Base-by-base conservation (phyloP, 1,140 invertebrate genomes). In the Drosophila nigromelanica region DNA sequence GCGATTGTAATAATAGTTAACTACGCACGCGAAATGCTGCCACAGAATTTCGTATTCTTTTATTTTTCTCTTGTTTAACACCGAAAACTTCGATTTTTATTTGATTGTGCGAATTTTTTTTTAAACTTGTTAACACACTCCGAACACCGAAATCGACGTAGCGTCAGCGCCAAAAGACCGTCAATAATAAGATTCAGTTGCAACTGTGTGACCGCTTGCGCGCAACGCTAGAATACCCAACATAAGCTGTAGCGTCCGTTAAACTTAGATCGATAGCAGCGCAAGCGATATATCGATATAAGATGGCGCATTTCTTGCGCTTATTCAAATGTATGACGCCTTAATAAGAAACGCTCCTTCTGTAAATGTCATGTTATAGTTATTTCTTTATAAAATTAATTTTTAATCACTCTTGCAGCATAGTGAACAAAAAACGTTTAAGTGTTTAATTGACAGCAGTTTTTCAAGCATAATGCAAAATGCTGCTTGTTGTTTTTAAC, bases 131-230 rank as follows among this genome's bases (percentile, higher is more conserved):
- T 51, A 40, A 52, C 14, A 52, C 30, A 60, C 59, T 48, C 47
- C 48, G 48, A 54, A 43, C 47, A 43, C 15, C 18, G 35, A 21
- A 47, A 60, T 42, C 63, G 70, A 73, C 64, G 64, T 47, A 56
- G 15, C 18, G 52, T 42, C 61, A 55, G 68, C 70, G 70, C 48
- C 56, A 61, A 67, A 60, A 56, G 15, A 62, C 58, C 39, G 66
- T 43, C 58, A 67, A 60, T 67, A 71, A 71, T 59, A 68, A 73
- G 56, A 60, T 51, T 73, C 54, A 40, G 63, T 48, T 42, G 18
- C 7, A 15, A 51, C 61, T 21, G 68, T 71, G 61, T 71, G 61
- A 71, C 61, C 61, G 52, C 35, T 7, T 4, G 8, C 12, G 10
- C 5, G 27, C 18, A 56, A 56, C 12, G 18, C 18, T 39, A 1